Evolutionary conservation across 2,888 invertebrate genomes (phyloP).

Genomic region (Aleiodes testaceus): DNA sequence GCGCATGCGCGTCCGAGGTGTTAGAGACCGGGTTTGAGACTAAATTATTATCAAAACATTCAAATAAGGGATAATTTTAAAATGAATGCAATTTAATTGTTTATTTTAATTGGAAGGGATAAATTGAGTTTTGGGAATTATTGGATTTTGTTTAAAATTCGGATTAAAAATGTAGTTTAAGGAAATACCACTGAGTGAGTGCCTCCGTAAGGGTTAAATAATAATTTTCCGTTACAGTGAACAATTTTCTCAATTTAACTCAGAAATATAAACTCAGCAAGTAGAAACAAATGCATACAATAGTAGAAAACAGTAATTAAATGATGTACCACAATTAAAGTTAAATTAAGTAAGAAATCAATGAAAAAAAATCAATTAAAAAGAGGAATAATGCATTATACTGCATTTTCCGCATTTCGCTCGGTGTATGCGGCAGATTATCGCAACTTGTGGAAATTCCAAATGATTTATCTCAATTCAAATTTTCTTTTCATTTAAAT

Average conservation of each 20-base stretch:
- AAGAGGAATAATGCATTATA: too few relatives aligned
- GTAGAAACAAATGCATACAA: slow-evolving; percentile 64
- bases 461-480: slow-evolving; percentile 42
- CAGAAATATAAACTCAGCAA: slow-evolving; percentile 69
- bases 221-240: slow-evolving; percentile 70
- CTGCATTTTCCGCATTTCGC: slow-evolving; percentile 69
- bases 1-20: slow-evolving; percentile 68
- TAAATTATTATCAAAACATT: slow-evolving; percentile 29
- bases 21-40: slow-evolving; percentile 55
- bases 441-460: slow-evolving; percentile 54
- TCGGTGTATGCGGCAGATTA: slow-evolving; percentile 60
- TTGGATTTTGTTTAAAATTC: not conserved
- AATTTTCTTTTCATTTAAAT: not conserved
- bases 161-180: slow-evolving; percentile 28
- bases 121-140: too few relatives aligned
- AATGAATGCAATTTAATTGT: not conserved
- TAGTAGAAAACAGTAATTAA: slow-evolving; percentile 69
- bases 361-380: slow-evolving; percentile 39
- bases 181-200: slow-evolving; percentile 65
- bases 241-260: slow-evolving; percentile 64
- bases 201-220: slow-evolving; percentile 70
- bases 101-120: not conserved
- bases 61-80: too few relatives aligned
- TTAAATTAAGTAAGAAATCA: slow-evolving; percentile 65
- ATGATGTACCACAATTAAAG: slow-evolving; percentile 69